Percentiles rank a stretch among this genome's conserved stretches.
Conservation (phyloP, 2,113 vertebrate genomes). For the Aspiorhynchus laticeps region DNA sequence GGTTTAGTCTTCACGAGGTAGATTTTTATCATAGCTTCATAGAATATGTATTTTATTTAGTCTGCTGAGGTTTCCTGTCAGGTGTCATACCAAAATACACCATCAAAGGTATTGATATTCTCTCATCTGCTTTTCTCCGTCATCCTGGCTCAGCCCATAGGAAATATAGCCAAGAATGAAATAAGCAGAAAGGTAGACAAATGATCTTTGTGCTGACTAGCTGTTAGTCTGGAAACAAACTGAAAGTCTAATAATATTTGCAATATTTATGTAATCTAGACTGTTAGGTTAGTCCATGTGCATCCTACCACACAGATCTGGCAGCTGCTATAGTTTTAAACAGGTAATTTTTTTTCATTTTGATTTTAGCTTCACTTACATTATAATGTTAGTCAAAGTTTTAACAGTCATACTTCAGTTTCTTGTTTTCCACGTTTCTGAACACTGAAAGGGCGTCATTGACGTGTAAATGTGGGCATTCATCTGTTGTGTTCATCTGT, state of each 20-base stretch:
- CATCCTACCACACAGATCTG: neutral
- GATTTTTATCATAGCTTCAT: conserved; percentile 16
- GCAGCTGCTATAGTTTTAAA: neutral
- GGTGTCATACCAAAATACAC: neutral
- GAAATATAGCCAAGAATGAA: conserved; percentile 2
- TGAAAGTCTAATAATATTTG: neutral
- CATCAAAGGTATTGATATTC: neutral
- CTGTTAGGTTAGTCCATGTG: neutral
- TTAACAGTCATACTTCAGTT: neutral
- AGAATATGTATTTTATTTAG: neutral
- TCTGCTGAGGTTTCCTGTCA: conserved; percentile 2
- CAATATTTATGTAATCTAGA: neutral
- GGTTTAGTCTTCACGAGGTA: neutral
- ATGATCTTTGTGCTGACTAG: neutral
- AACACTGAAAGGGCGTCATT: neutral
- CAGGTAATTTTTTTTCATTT: neutral
- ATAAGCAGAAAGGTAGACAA: neutral
- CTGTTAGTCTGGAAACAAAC: neutral
- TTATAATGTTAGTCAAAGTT: neutral
- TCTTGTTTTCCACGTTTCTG: neutral
- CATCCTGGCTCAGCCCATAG: neutral
- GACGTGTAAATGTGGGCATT: neutral
- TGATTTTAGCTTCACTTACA: neutral
- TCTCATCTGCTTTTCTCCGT: neutral
- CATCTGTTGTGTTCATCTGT: conserved; percentile 2